Evolutionary conservation across 2,888 invertebrate species (phyloP), one percentile per base, ranked within the genome.

Genomic region (Himalopsyche anomala): DNA sequence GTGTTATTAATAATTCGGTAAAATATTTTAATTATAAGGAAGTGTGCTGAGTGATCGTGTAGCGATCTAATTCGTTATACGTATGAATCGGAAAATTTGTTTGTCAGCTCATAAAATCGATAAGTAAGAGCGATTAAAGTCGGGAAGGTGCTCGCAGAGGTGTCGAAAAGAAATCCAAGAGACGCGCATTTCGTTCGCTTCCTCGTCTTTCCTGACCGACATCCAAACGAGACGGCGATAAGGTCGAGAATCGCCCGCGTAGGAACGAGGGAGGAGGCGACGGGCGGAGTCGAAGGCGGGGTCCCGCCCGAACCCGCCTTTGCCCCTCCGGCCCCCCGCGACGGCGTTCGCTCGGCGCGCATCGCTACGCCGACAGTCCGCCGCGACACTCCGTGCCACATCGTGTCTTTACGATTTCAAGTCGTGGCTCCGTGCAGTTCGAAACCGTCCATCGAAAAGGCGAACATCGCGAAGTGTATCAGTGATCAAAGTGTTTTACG

Each of bases 291-390:
- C 19, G 55, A 69, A 19, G 81, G 79, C 36, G 55, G 55, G 80
- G 54, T 51, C 69, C 55, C 28, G 40, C 36, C 45, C 17, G 4
- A 40, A 28, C 42, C 79, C 80, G 82, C 83, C 81, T 55, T 45
- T 82, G 82, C 55, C 82, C 74, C 85, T 81, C 28, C 62, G 45
- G 42, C 80, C 87, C 85, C 74, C 40, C 74, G 83, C 83, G 85
- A 9, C 81, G 38, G 62, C 56, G 81, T 51, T 28, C 81, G 74
- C 12, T 54, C 69, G 83, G 85, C 85, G 84, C 84, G 62, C 84
- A 82, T 84, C 84, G 80, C 84, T 82, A 51, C 36, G 54, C 85
- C 82, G 82, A 80, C 87, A 81, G 85, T 69, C 85, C 56, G 17
- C 81, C 85, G 84, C 82, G 38, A 74, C 80, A 56, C 82, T 56